Evolutionary conservation across 2,797 vertebrate genomes (phyloP).

Genomic region (Enteromius paludinosus): DNA sequence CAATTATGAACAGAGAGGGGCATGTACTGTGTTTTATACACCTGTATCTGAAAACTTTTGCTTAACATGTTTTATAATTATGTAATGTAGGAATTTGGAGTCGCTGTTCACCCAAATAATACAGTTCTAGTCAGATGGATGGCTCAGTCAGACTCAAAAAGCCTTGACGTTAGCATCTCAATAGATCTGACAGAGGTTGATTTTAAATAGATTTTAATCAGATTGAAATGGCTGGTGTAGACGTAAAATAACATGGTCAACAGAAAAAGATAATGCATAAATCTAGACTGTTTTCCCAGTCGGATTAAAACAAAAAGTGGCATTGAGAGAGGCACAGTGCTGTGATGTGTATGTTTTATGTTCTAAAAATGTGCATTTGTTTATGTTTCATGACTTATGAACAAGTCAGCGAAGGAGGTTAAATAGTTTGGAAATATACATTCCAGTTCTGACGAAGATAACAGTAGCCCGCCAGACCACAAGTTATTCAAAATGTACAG

Average conservation of each 20-base stretch:
- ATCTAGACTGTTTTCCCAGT: not conserved
- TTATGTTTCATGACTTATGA: not conserved
- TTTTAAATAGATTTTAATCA: not conserved
- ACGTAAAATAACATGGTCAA: not conserved
- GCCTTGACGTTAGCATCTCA: not conserved
- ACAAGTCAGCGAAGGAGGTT: not conserved
- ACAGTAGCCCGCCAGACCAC: not conserved
- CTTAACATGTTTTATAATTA: not conserved
- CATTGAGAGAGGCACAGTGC: too few relatives aligned
- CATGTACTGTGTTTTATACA: not conserved
- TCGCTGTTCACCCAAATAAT: not conserved
- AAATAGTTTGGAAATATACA: not conserved
- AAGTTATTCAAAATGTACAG: not conserved
- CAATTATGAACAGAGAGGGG: not conserved
- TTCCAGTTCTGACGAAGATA: not conserved
- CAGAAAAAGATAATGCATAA: not conserved
- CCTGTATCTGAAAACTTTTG: not conserved
- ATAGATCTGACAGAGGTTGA: not conserved
- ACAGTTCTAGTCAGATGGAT: not conserved
- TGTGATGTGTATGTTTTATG: not conserved
- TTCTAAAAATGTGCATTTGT: not conserved
- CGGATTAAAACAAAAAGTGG: not conserved
- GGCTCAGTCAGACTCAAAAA: not conserved
- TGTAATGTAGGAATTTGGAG: not conserved
- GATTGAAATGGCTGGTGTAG: slow-evolving; percentile 1